These are phyloP conservation scores for Rhinopomastus cyanomelas DNA, from an alignment of 2,113 vertebrate genomes.

Conservation along the genomic window DNA sequence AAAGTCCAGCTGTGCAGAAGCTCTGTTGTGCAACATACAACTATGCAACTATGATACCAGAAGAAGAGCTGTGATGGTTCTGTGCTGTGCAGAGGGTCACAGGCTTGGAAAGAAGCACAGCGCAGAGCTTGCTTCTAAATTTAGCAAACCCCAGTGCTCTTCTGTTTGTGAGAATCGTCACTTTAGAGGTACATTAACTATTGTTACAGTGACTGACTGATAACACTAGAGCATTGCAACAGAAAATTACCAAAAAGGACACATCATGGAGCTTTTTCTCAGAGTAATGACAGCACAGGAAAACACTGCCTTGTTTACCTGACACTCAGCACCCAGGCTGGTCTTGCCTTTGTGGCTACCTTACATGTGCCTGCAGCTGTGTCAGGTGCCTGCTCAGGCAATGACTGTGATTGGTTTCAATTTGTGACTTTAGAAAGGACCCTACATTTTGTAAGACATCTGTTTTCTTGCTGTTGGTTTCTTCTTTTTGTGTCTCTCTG, in stretches of 20 bases:
- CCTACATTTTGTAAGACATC: neutral
- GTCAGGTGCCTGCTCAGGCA: neutral
- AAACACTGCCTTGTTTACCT: neutral
- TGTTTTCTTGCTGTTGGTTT: neutral
- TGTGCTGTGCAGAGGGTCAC: neutral
- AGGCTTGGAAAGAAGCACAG: neutral
- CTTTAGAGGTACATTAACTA: neutral
- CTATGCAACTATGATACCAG: too few relatives aligned
- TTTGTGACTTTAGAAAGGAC: neutral
- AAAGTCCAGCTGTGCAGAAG: slow-evolving; percentile 29
- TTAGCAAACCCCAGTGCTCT: neutral
- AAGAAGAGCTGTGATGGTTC: neutral
- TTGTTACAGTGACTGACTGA: neutral
- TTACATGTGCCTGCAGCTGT: neutral
- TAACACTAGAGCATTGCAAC: neutral
- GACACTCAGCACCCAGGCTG: neutral
- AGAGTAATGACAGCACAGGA: neutral
- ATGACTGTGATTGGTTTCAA: neutral
- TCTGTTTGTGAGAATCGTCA: neutral
- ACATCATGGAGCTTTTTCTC: neutral
- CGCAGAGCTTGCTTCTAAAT: neutral
- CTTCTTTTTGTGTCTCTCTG: neutral
- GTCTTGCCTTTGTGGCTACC: neutral
- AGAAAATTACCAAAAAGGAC: neutral
- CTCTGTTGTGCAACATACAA: neutral